Base-by-base conservation (phyloP, 2,888 invertebrate genomes). In the Lomographa bimaculata region DNA sequence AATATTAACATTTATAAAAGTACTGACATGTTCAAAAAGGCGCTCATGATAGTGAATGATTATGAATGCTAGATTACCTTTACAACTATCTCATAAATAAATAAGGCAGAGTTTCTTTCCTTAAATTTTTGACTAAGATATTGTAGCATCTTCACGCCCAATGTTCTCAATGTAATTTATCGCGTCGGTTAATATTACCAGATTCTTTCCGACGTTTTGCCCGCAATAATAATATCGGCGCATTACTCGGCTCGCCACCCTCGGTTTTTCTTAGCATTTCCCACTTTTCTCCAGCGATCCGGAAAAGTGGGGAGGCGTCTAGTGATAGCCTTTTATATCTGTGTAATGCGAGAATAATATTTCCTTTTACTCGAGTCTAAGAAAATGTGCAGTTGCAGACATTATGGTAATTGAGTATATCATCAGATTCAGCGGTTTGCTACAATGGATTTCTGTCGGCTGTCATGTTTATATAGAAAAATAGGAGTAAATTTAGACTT, bases 181-280 rank as follows among this genome's bases (percentile, higher is more conserved):
- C 59, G 53, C 44, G 54, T 49, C 54, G 42, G 48, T 54, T 53
- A 68, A 64, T 62, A 63, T 60, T 61, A 58, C 46, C 50, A 50
- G 65, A 75, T 74, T 73, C 63, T 62, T 74, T 71, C 70, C 72
- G 66, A 65, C 71, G 58, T 71, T 79, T 79, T 69, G 62, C 62
- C 66, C 66, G 64, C 72, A 68, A 72, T 75, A 74, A 79, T 75
- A 79, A 70, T 67, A 74, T 72, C 60, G 64, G 60, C 63, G 64
- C 71, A 78, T 82, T 77, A 80, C 59, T 53, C 74, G 73, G 61
- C 57, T 66, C 68, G 58, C 65, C 74, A 65, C 78, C 80, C 80
- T 60, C 70, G 60, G 54, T 61, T 63, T 41, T 64, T 64, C 54
- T 54, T 51, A 57, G 58, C 55, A 56, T 64, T n/a, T 68, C 65